Evolutionary conservation across 2,888 invertebrate species (phyloP), one percentile per base, ranked within the genome.

Genomic region (Tanypteryx hageni): DNA sequence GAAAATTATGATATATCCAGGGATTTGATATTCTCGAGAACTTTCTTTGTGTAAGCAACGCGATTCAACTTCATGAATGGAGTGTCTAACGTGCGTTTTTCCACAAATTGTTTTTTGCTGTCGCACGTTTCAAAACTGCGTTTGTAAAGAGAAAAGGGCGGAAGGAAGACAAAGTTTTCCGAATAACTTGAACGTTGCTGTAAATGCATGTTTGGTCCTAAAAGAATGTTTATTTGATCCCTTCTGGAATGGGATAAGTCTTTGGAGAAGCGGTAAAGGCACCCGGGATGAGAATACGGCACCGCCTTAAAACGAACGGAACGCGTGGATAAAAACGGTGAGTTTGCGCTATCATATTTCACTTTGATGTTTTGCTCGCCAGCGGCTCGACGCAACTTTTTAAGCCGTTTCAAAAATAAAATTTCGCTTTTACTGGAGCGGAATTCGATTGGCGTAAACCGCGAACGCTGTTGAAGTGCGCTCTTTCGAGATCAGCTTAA

Each of bases 361-460:
- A 3, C 76, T 76, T 76, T 76, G 76, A 76, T 76, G 22, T 76
- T 27, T 61, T 22, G 22, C 22, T 22, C 68, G n/a, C 9, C 18
- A 22, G n/a, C 14, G 13, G 76, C 10, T 76, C 27, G 76, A 22
- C 27, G 22, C 13, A 76, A 76, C 76, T 76, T 76, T 44, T 76
- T 76, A 27, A 76, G 76, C 13, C 76, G 64, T 64, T n/a, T 64
- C 64, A 22, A 68, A 68, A 68, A 68, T 68, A 68, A 68, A 64
- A 68, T n/a, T 68, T n/a, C 7, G 10, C n/a, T 68, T 76, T 76
- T 76, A 18, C 7, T 22, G 18, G 76, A 76, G 76, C 22, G 76
- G 22, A 76, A 27, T 27, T 76, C 76, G 27, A 76, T 76, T 76
- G 22, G 22, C 16, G 11, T 76, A 13, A 27, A 76, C 22, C 27